Conservation (phyloP, 2,797 vertebrate genomes). For the Scyliorhinus canicula region DNA sequence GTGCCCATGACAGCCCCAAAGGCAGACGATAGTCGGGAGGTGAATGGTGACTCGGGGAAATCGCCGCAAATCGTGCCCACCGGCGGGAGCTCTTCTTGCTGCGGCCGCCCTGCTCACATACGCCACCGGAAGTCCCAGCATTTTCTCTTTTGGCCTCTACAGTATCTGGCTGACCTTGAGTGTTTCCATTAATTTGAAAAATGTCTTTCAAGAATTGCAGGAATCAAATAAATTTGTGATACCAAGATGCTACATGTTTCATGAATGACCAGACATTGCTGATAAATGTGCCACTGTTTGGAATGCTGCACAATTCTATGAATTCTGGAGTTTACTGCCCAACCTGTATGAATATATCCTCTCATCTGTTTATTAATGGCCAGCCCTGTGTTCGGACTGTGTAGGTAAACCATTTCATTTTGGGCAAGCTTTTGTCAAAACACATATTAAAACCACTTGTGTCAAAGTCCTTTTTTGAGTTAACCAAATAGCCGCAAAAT, state of each 20-base stretch:
- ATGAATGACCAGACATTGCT: neutral
- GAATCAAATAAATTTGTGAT: neutral
- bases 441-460: neutral
- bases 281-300: neutral
- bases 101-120: no score
- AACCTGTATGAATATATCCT: neutral
- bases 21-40: no score
- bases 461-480: neutral
- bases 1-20: no score
- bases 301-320: neutral
- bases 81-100: no score
- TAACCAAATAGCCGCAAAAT: neutral
- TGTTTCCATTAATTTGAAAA: neutral
- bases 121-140: no score
- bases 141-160: neutral
- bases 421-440: no score
- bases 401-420: neutral
- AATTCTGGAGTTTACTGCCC: neutral
- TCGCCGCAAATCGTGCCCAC: no score
- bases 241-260: neutral
- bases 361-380: neutral
- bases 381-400: neutral
- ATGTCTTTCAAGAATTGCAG: slow-evolving; percentile 2
- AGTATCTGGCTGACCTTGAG: neutral
- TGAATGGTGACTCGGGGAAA: no score